Evolutionary conservation across 2,888 invertebrate genomes (phyloP), one percentile per base, ranked within the genome.

Genomic region (Luffia ferchaultella): DNA sequence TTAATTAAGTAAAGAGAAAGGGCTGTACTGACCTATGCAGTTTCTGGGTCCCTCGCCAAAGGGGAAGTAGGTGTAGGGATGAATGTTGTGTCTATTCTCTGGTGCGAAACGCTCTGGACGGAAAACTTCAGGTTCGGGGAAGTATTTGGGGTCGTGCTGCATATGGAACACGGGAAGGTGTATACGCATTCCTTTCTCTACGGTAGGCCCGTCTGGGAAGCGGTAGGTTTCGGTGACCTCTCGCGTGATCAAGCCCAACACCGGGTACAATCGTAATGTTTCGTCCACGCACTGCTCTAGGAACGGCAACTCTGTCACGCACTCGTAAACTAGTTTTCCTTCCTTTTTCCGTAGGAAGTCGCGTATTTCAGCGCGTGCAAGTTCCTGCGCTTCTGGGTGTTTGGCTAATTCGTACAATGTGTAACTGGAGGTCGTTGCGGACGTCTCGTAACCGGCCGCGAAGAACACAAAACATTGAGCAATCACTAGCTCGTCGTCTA

Each of bases 391-490:
- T 1, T 46, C 46, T n/a, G 42, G 46, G 42, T 52, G 16, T 16
- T 49, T 46, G 2, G 49, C 49, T 7, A 52, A 7, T 18, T 49
- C 52, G 18, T 49, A 49, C 12, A 52, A 30, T 15, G 47, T 40
- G 30, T 45, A 73, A 12, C 68, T 62, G 48, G 73, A 68, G 12
- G 72, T 68, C 46, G 62, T 68, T 1, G 73, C 66, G 0, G 71
- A 65, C 0, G 74, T 73, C 54, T 73, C 72, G 49, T 65, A 66
- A 7, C 73, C 73, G 20, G 73, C 73, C 5, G 58, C 62, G 55
- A 73, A 74, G 54, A 74, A 73, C 2, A 66, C 65, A 54, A 72
- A 70, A 1, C 70, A 70, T 51, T 74, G 73, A 9, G 73, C 71
- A 2, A 69, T 68, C 52, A 74, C 67, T 48, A 60, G 57, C 52